Conservation (phyloP, 1,140 invertebrate genomes). For the Megalopta genalis region DNA sequence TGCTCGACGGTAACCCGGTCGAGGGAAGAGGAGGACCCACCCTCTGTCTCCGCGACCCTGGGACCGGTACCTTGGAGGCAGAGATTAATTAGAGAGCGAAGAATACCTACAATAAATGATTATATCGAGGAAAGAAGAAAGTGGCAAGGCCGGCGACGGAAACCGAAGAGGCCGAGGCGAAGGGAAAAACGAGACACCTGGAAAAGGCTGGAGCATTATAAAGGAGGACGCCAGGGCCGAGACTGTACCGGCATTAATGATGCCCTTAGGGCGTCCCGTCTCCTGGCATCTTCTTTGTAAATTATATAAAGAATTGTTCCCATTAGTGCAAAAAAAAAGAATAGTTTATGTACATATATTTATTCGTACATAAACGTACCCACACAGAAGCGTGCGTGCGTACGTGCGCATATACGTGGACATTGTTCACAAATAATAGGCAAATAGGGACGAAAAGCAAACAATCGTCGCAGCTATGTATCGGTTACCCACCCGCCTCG, state of each 20-base stretch:
- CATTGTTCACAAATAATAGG: too few species aligned
- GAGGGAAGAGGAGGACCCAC: neutral
- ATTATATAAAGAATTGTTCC: slow-evolving; percentile 66
- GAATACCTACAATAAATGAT: slow-evolving; percentile 67
- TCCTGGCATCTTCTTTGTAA: slow-evolving; percentile 65
- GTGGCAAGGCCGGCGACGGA: slow-evolving; percentile 49
- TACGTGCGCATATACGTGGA: neutral
- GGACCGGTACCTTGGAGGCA: slow-evolving; percentile 41
- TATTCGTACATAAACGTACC: neutral
- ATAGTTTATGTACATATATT: slow-evolving; percentile 15
- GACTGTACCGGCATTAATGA: slow-evolving; percentile 72
- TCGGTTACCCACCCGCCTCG: slow-evolving; percentile 34
- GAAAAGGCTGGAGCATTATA: slow-evolving; percentile 66
- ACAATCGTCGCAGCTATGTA: neutral
- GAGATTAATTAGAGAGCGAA: slow-evolving; percentile 65
- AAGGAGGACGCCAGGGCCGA: slow-evolving; percentile 54
- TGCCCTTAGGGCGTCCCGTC: slow-evolving; percentile 68
- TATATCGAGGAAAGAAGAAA: slow-evolving; percentile 63
- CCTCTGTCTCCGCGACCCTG: slow-evolving; percentile 5
- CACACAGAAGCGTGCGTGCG: neutral
- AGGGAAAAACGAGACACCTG: slow-evolving; percentile 47
- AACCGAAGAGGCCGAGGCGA: slow-evolving; percentile 55
- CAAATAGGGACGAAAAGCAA: slow-evolving; percentile 41
- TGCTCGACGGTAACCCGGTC: slow-evolving; percentile 14
- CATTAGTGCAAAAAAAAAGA: slow-evolving; percentile 46